Evolutionary conservation across 2,797 vertebrate genomes (phyloP).

Genomic region (Anguilla anguilla): DNA sequence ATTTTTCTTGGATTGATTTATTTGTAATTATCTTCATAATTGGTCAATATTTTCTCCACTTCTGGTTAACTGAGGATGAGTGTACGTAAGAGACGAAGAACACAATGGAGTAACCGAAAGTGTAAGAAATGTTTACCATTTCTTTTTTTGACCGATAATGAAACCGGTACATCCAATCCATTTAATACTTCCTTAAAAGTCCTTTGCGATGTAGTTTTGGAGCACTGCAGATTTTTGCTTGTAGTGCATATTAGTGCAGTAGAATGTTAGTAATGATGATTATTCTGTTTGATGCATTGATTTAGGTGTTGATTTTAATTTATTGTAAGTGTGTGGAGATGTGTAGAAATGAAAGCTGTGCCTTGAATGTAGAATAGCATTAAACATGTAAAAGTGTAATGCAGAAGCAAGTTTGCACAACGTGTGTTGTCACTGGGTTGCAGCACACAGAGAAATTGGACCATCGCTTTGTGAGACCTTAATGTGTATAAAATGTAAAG

Average conservation of each 20-base stretch:
- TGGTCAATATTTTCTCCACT: not conserved
- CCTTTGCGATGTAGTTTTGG: not conserved
- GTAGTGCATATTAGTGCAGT: not conserved
- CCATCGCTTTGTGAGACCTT: not conserved
- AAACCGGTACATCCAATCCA: not conserved
- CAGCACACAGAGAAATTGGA: not conserved
- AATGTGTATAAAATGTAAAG: not conserved
- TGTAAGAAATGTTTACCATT: not conserved
- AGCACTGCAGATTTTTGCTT: not conserved
- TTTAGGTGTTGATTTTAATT: conserved; percentile 2
- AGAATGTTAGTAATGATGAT: not conserved
- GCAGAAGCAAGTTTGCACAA: not conserved
- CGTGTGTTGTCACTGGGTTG: not conserved
- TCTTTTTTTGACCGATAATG: not conserved
- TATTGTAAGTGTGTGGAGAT: not conserved
- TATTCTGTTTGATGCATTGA: not conserved
- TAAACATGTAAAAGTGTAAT: not conserved
- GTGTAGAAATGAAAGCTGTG: not conserved
- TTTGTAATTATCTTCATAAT: not conserved
- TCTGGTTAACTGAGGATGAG: not conserved
- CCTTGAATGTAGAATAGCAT: not conserved
- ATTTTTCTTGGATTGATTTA: not conserved
- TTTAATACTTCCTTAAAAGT: not conserved
- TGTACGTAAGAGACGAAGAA: not conserved
- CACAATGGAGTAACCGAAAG: not conserved